A percentile compares a stretch with the other conserved stretches of the same genome.
Evolutionary conservation across 2,797 vertebrate species (phyloP).

Genomic region (Hoplostethus mediterraneus): DNA sequence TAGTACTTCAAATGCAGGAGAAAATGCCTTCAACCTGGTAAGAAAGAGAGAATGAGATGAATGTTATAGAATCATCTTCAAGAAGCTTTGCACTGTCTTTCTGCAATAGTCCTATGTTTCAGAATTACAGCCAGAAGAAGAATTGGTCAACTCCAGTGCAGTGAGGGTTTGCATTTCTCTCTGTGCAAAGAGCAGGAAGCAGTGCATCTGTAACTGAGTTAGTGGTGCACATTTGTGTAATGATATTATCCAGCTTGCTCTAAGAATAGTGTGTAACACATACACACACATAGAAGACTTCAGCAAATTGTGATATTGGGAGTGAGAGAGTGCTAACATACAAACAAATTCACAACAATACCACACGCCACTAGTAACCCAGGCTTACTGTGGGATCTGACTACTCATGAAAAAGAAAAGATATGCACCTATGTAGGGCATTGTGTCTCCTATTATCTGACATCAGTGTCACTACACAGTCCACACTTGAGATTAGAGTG

Average conservation of each 20-base stretch:
- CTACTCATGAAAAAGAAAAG: neutral
- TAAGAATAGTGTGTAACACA: constrained; percentile 15
- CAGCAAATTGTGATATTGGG: constrained; percentile 13
- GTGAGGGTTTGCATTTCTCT: constrained; percentile 19
- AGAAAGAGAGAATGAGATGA: constrained; percentile 19
- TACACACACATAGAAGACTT: neutral
- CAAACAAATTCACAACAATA: constrained; percentile 10
- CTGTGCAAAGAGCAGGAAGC: constrained; percentile 54
- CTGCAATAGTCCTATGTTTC: too few relatives aligned
- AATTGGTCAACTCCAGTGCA: constrained; percentile 19
- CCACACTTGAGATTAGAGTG: constrained; percentile 14
- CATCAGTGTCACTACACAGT: constrained; percentile 9
- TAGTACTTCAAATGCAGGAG: neutral
- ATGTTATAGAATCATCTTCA: constrained; percentile 21
- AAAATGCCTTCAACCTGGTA: constrained; percentile 43
- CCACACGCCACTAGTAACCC: neutral
- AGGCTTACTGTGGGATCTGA: neutral
- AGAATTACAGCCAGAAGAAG: constrained; percentile 4
- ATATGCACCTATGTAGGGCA: neutral
- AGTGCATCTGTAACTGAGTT: constrained; percentile 53
- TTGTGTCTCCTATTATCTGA: constrained; percentile 3
- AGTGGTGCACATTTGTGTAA: constrained; percentile 37
- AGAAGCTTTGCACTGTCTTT: constrained; percentile 14
- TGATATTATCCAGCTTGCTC: constrained; percentile 39
- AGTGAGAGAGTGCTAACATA: neutral